These are phyloP conservation scores for Cylloceria caligata DNA, from an alignment of 2,888 invertebrate genomes.

Conservation along the genomic window DNA sequence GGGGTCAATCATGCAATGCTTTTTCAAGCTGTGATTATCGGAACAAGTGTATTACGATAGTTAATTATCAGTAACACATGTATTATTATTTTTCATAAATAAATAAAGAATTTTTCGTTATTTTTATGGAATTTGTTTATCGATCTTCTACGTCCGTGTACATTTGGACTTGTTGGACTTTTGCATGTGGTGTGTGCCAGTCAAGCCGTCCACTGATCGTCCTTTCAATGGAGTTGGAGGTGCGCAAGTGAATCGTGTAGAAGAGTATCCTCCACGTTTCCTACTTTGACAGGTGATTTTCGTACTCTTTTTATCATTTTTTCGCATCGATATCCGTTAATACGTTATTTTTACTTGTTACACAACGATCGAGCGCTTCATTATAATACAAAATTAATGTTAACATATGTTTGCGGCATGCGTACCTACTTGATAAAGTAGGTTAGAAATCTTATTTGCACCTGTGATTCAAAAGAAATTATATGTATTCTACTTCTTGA, in stretches of 20 bases:
- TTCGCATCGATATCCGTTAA: constrained; percentile 16
- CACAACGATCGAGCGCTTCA: constrained; percentile 1
- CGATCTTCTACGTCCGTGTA: background rate
- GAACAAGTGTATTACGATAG: background rate
- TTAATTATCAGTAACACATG: background rate
- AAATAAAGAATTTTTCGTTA: background rate
- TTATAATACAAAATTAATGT: constrained; percentile 23
- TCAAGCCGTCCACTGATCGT: too few relatives aligned
- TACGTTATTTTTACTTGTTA: background rate
- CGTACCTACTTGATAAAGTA: constrained; percentile 55
- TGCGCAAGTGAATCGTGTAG: constrained; percentile 64
- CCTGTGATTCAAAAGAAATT: background rate
- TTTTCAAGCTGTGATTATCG: background rate
- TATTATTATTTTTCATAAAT: background rate
- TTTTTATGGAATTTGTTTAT: background rate
- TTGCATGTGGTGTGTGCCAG: too few relatives aligned
- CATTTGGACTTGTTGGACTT: background rate
- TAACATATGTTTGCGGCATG: constrained; percentile 70
- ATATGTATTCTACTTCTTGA: background rate
- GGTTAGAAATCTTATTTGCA: constrained; percentile 65
- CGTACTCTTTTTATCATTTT: constrained; percentile 38
- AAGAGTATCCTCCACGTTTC: constrained; percentile 76
- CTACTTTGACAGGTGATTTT: constrained; percentile 75
- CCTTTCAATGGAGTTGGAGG: constrained; percentile 59
- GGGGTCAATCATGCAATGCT: constrained; percentile 8